Conservation (phyloP, 2,797 vertebrate genomes). For the Darevskia mixta region DNA sequence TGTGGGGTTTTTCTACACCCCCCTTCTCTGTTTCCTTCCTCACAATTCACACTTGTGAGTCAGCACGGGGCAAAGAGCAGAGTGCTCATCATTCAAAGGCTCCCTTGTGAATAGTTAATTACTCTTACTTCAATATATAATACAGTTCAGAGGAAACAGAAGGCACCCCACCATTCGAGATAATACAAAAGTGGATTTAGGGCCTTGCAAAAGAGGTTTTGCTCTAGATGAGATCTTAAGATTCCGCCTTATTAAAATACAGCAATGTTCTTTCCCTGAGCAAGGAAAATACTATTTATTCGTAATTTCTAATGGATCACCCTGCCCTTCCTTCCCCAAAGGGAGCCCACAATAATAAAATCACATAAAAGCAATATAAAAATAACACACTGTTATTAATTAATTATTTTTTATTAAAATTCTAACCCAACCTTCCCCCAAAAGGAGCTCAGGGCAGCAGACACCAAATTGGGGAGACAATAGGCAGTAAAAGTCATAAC, state of each 20-base stretch:
- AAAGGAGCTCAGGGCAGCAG: no score
- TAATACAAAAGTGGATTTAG: slow-evolving; percentile 6
- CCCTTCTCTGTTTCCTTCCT: slow-evolving; percentile 29
- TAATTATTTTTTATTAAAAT: no score
- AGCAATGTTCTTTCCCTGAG: neutral
- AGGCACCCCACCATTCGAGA: neutral
- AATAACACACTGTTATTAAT: neutral
- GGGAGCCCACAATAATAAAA: no score
- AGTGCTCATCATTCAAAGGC: slow-evolving; percentile 10
- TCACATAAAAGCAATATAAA: neutral
- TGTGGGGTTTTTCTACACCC: neutral
- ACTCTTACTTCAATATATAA: slow-evolving; percentile 53
- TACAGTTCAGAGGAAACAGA: slow-evolving; percentile 36
- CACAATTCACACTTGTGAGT: slow-evolving; percentile 34
- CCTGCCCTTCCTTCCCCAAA: no score
- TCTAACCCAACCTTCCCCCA: no score
- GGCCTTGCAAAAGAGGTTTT: neutral
- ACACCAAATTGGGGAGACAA: no score
- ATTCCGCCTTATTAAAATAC: neutral
- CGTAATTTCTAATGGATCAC: no score
- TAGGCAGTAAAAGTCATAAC: no score
- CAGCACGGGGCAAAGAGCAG: slow-evolving; percentile 44
- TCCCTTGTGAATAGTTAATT: slow-evolving; percentile 51
- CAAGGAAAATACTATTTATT: no score
- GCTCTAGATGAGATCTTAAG: neutral